Evolutionary conservation across 2,888 invertebrate genomes (phyloP).

Genomic region (Tenthredo distinguenda): DNA sequence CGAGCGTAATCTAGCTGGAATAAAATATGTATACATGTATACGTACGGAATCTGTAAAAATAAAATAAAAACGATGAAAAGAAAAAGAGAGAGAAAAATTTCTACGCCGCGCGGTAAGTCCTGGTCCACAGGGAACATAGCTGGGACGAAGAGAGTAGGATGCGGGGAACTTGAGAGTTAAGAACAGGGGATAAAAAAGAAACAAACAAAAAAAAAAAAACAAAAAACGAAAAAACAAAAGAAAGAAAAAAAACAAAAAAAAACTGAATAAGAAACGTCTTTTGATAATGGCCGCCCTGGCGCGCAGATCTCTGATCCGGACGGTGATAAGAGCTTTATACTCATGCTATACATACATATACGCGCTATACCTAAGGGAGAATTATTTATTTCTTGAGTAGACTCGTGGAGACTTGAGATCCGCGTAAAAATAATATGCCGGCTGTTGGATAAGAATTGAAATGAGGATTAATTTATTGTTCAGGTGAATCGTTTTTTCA

Average conservation of each 20-base stretch:
- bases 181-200: conserved; percentile 4
- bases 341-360: conserved; percentile 23
- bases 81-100: background rate
- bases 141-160: background rate
- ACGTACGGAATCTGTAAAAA: conserved; percentile 32
- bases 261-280: conserved; percentile 26
- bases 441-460: background rate
- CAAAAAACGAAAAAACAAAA: background rate
- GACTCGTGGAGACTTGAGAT: background rate
- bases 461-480: background rate
- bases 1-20: conserved; percentile 5
- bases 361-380: background rate
- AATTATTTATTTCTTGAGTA: conserved; percentile 41
- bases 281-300: conserved; percentile 52
- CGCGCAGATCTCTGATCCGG: conserved; percentile 49
- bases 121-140: background rate
- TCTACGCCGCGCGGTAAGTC: background rate
- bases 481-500: background rate
- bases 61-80: background rate
- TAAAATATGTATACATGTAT: conserved; percentile 23
- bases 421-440: background rate
- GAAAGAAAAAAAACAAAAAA: background rate
- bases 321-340: conserved; percentile 33
- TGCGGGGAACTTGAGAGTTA: background rate
- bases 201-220: background rate